Conservation (phyloP, 2,113 vertebrate species). For the Orthochromis indermauri region DNA sequence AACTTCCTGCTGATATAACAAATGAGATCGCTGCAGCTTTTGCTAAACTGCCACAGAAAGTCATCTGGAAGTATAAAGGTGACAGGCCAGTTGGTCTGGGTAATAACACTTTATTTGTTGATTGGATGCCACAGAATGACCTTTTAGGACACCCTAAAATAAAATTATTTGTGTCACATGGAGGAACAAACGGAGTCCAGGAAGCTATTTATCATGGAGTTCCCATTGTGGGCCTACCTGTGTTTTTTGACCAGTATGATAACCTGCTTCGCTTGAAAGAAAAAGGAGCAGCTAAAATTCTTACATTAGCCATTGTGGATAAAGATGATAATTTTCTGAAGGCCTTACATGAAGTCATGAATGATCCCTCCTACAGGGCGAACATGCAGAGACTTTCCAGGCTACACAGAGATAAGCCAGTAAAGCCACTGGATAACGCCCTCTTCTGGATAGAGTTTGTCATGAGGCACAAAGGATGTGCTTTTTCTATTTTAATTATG, state of each 20-base stretch:
- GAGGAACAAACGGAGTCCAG: slow-evolving; percentile 65
- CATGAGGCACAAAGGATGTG: slow-evolving; percentile 56
- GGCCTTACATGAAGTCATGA: slow-evolving; percentile 53
- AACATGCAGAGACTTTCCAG: slow-evolving; percentile 68
- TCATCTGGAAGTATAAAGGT: slow-evolving; percentile 67
- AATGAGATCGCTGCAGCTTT: slow-evolving; percentile 58
- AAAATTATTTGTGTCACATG: slow-evolving; percentile 60
- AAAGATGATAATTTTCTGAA: slow-evolving; percentile 41
- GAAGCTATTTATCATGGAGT: slow-evolving; percentile 66
- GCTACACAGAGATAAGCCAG: slow-evolving; percentile 58
- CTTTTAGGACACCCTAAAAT: slow-evolving; percentile 65
- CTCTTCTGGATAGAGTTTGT: slow-evolving; percentile 67
- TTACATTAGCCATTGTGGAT: slow-evolving; percentile 39
- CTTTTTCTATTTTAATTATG: rapidly evolving
- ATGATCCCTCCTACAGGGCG: slow-evolving; percentile 56
- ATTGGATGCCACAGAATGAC: slow-evolving; percentile 73
- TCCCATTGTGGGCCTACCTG: slow-evolving; percentile 55
- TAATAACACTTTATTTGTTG: slow-evolving; percentile 63
- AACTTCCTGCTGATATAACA: slow-evolving; percentile 53
- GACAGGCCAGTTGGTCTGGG: slow-evolving; percentile 43
- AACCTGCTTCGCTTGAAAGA: slow-evolving; percentile 58
- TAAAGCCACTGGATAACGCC: slow-evolving; percentile 3
- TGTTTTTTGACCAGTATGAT: slow-evolving; percentile 62
- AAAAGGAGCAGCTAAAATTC: slow-evolving; percentile 46
- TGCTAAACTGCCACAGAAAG: slow-evolving; percentile 65